Evolutionary conservation across 2,797 vertebrate genomes (phyloP).

Genomic region (Anguilla megastoma): DNA sequence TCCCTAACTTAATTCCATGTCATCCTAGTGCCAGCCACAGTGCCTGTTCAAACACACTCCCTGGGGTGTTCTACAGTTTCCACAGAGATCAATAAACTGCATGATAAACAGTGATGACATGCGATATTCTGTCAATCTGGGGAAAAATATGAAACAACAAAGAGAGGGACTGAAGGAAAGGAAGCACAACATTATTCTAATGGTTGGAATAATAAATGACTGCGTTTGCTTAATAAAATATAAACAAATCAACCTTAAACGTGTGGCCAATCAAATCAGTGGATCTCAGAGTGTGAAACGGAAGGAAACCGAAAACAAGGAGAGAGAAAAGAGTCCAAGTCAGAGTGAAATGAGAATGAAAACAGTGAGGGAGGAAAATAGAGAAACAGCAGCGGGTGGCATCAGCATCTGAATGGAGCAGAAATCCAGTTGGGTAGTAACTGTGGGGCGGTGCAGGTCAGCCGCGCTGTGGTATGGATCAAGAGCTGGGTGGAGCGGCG

Average conservation of each 20-base stretch:
- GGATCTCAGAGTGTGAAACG: not conserved
- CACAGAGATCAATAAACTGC: slow-evolving; percentile 28
- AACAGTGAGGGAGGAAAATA: not conserved
- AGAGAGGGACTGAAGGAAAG: not conserved
- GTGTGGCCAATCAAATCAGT: not conserved
- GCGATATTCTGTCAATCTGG: not conserved
- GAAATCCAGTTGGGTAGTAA: not conserved
- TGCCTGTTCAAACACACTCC: slow-evolving; percentile 22
- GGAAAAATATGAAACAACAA: not conserved
- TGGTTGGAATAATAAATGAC: not conserved
- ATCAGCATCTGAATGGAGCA: too few relatives aligned
- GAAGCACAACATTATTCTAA: not conserved
- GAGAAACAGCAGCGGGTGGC: not conserved
- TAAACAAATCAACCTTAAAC: not conserved
- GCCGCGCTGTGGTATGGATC: not conserved
- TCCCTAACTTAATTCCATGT: not conserved
- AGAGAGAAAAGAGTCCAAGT: not conserved
- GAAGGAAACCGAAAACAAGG: not conserved
- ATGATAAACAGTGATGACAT: slow-evolving; percentile 20
- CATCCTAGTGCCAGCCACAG: not conserved
- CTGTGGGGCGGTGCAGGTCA: not conserved
- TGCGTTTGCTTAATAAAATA: not conserved
- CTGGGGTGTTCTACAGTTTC: slow-evolving; percentile 26
- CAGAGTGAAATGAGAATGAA: not conserved
- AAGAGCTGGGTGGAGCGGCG: not conserved